phyloP scores from a whole-genome alignment of 2,888 invertebrate species.

The Athripsodes cinereus region DNA sequence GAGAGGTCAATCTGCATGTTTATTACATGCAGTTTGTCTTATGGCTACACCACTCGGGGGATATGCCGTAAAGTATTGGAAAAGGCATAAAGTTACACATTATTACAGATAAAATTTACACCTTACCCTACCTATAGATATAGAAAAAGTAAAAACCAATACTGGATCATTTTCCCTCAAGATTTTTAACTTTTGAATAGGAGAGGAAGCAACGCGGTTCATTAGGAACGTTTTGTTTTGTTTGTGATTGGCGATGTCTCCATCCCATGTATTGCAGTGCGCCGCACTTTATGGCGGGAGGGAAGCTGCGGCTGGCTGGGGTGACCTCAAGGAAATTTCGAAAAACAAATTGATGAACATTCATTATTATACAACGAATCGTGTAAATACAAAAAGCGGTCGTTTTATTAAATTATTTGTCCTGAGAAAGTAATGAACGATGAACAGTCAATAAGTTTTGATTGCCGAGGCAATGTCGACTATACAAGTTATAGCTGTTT shows the following conservation, averaged over 20 bases:
- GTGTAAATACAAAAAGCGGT: background rate
- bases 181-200: background rate
- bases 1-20: no score
- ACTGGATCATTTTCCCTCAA: no score
- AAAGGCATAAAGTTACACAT: no score
- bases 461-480: no score
- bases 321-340: background rate
- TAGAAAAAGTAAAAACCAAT: no score
- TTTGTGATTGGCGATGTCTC: conserved; percentile 17
- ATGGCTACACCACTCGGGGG: no score
- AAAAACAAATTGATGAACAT: conserved; percentile 7
- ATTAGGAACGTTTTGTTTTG: conserved; percentile 18
- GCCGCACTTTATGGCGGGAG: background rate
- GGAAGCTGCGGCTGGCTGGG: background rate
- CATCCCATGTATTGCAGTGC: background rate
- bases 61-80: no score
- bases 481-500: no score
- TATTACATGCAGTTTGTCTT: no score
- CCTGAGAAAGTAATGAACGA: background rate
- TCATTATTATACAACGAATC: background rate
- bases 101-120: no score
- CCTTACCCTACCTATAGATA: no score
- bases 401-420: conserved; percentile 1
- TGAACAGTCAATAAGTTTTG: background rate
- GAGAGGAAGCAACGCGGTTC: conserved; percentile 15